These are phyloP conservation scores for Hyperopisus bebe DNA, from an alignment of 2,113 vertebrate genomes.

Conservation along the genomic window DNA sequence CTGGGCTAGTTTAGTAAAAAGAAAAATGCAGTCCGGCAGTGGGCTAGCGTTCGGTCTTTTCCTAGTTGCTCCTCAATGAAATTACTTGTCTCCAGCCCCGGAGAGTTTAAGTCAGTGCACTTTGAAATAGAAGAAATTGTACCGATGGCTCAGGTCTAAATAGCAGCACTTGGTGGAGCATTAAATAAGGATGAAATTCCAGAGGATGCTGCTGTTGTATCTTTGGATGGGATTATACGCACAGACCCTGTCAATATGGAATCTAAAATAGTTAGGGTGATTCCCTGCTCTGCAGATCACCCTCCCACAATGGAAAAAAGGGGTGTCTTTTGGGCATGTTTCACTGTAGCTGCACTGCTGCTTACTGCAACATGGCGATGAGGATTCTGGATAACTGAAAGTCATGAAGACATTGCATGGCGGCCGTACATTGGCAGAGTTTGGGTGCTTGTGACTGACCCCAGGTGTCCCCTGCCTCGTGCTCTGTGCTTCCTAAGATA, in stretches of 20 bases:
- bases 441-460: background rate
- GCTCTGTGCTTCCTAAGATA: background rate
- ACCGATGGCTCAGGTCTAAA: background rate
- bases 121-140: background rate
- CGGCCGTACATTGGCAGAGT: background rate
- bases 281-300: background rate
- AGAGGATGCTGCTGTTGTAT: background rate
- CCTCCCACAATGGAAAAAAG: background rate
- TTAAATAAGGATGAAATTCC: background rate
- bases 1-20: background rate
- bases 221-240: background rate
- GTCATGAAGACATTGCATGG: background rate
- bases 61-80: no score
- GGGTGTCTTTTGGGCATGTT: background rate
- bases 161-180: background rate
- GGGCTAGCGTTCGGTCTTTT: no score
- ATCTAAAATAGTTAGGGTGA: background rate
- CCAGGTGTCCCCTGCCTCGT: background rate
- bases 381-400: background rate
- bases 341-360: constrained; percentile 20
- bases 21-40: background rate
- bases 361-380: background rate
- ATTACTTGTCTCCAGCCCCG: background rate
- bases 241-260: background rate
- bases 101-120: background rate